Evolutionary conservation across 2,113 vertebrate genomes (phyloP).

Genomic region (Theristicus caerulescens): DNA sequence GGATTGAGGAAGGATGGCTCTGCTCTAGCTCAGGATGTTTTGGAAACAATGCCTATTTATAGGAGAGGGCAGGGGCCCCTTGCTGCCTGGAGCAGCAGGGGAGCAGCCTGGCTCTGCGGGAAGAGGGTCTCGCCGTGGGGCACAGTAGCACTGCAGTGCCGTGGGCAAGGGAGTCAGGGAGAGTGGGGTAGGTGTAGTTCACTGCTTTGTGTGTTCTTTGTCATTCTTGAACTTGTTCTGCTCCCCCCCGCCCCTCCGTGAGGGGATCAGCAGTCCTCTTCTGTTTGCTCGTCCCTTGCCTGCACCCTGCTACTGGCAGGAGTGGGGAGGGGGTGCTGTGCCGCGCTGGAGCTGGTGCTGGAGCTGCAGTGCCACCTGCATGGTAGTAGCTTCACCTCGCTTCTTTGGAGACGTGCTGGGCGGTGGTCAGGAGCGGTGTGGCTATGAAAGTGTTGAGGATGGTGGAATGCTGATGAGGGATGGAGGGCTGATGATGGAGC

Average conservation of each 20-base stretch:
- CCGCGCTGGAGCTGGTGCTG: fast-evolving
- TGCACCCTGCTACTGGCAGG: not conserved
- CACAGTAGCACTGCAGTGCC: not conserved
- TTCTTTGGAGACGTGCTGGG: not conserved
- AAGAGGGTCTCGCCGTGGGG: not conserved
- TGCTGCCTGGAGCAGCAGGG: not conserved
- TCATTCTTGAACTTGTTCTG: not conserved
- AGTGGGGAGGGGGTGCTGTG: not conserved
- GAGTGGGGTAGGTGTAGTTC: too few species aligned
- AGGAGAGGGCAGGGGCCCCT: not conserved
- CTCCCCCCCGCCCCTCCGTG: not conserved
- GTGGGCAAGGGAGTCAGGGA: not conserved
- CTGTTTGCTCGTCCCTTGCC: not conserved
- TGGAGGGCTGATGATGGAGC: not conserved
- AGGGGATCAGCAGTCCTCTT: not conserved
- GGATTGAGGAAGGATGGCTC: conserved; percentile 64
- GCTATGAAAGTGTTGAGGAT: not conserved
- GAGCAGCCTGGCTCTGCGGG: not conserved
- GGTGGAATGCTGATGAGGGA: not conserved
- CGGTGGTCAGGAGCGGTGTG: not conserved
- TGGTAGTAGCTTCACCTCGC: not conserved
- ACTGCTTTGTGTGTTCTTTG: not conserved
- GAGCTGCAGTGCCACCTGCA: not conserved
- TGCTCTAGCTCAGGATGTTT: conserved; percentile 67
- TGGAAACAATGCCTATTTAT: conserved; percentile 61